A percentile compares a stretch with the other conserved stretches of the same genome.
These are phyloP conservation scores for Drosophila biarmipes DNA, from an alignment of 1,140 invertebrate genomes.

Conservation along the genomic window DNA sequence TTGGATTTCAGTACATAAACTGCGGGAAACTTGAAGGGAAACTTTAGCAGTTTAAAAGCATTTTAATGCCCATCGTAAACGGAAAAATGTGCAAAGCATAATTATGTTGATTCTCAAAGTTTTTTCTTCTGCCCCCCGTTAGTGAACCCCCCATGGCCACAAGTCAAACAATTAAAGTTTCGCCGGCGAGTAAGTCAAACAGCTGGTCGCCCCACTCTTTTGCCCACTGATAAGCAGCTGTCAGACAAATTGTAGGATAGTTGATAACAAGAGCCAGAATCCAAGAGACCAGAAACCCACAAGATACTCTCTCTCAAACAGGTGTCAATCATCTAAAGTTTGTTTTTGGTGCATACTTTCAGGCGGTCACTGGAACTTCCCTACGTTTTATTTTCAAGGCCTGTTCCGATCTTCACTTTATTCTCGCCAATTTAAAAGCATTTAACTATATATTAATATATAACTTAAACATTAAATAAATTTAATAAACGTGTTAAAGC, in stretches of 20 bases:
- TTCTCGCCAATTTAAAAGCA: neutral
- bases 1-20: constrained; percentile 18
- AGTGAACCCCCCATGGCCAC: constrained; percentile 19
- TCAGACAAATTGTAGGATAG: constrained; percentile 20
- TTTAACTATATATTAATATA: neutral
- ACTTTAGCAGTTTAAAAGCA: constrained; percentile 23
- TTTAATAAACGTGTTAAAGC: neutral
- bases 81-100: constrained; percentile 10
- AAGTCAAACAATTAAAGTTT: constrained; percentile 42
- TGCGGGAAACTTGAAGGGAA: constrained; percentile 8
- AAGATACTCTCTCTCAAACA: constrained; percentile 4
- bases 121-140: constrained; percentile 9
- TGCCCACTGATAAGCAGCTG: constrained; percentile 35
- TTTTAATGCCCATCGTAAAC: constrained; percentile 22
- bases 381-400: neutral
- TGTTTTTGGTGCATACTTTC: constrained; percentile 30
- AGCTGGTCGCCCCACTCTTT: constrained; percentile 14
- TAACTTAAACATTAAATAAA: neutral
- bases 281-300: neutral
- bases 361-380: neutral
- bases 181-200: constrained; percentile 25
- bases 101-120: constrained; percentile 44
- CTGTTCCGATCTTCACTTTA: constrained; percentile 15
- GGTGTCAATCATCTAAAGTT: constrained; percentile 1
- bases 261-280: constrained; percentile 2